Base-by-base conservation (phyloP, 2,113 vertebrate genomes). In the Myotis yumanensis region DNA sequence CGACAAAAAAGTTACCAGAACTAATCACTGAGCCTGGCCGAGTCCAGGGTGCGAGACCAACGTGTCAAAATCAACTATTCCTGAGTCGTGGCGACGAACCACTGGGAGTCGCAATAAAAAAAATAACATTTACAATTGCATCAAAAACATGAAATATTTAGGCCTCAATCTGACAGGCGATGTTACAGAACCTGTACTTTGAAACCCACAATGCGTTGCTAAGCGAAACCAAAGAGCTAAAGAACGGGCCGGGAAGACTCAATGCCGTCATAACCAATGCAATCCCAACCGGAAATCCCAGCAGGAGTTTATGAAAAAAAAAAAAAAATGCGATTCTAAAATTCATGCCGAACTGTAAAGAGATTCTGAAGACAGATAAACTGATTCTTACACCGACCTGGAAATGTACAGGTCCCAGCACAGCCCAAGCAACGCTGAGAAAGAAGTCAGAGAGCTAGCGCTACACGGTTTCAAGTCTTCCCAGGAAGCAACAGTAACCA, bases 181-280 rank as follows among this genome's bases (percentile, higher is more conserved):
- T 0, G 52, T 11, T 16, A 8, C 2, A 62, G 16, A 12, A 43
- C 32, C 57, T 18, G 37, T 18, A 8, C 86, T 10, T 17, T 23
- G 82, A 66, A 52, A 14, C 35, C n/a, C 43, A 35, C 6, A 17
- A 7, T 8, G 10, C 1, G 6, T 8, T 12, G 64, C 81, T 4
- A 17, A 22, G n/a, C 37, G 28, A 80, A 43, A 52, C 10, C 73
- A 7, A 54, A 91, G 64, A 30, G 8, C 5, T 0, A 3, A 20
- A 64, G 25, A 40, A 30, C 0, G 1, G 51, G 40, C 62, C 11
- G 2, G 40, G 51, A 20, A 71, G 20, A 32, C 51, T 10, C 62
- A 3, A 0, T 0, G 25, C 2, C 14, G 4, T 18, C 28, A 1
- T 77, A 1, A 59, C 11, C 32, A 1, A 7, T 3, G 51, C 25